phyloP scores from a whole-genome alignment of 1,140 invertebrate genomes.

The Drosophila pruinosa region DNA sequence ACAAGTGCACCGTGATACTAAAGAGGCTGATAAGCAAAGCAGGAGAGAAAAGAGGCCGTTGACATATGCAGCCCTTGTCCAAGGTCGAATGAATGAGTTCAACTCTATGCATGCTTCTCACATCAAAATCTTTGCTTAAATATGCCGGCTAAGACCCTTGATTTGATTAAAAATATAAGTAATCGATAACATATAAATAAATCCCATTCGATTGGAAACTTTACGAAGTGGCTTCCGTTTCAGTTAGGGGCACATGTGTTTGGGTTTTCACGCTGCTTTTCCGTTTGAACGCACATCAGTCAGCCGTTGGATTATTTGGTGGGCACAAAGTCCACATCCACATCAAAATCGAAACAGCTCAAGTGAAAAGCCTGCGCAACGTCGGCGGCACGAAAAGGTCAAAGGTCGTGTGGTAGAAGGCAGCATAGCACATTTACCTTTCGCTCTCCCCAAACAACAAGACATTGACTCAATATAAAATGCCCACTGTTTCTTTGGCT shows the following conservation, averaged over 20 bases:
- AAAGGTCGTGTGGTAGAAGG: constrained; percentile 58
- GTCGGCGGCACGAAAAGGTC: constrained; percentile 57
- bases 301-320: constrained; percentile 2
- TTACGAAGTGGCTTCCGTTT: neutral
- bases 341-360: neutral
- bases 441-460: constrained; percentile 42
- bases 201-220: neutral
- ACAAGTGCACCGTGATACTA: neutral
- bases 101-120: no score
- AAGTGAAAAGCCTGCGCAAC: constrained; percentile 25
- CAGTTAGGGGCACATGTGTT: constrained; percentile 32
- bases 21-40: neutral
- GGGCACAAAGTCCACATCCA: neutral
- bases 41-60: neutral
- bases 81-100: neutral
- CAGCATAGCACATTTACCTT: constrained; percentile 73
- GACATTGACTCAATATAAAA: constrained; percentile 49
- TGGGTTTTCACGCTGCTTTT: constrained; percentile 68
- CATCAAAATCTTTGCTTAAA: no score
- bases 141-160: neutral
- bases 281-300: constrained; percentile 45
- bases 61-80: neutral
- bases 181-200: constrained; percentile 40
- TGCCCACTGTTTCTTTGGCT: neutral
- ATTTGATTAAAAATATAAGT: constrained; percentile 25